A percentile compares a stretch with the other conserved stretches of the same genome.
Evolutionary conservation across 2,888 invertebrate genomes (phyloP).

Genomic region (Subacronicta megacephala): DNA sequence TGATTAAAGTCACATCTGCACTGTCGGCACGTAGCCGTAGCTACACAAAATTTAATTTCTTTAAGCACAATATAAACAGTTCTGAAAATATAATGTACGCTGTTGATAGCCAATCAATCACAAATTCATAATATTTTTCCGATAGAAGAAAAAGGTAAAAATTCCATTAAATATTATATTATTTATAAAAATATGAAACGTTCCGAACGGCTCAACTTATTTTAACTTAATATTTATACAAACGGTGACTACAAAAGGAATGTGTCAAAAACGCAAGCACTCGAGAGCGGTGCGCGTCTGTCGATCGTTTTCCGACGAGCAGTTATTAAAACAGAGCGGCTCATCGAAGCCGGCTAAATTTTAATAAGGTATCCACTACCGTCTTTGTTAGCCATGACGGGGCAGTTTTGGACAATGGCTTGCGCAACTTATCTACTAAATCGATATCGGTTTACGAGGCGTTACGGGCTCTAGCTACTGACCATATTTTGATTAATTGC

Average conservation of each 20-base stretch:
- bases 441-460: slow-evolving; percentile 89
- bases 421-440: slow-evolving; percentile 89
- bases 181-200: slow-evolving; percentile 50
- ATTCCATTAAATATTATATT: slow-evolving; percentile 35
- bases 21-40: slow-evolving; percentile 66
- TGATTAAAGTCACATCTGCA: slow-evolving; percentile 80
- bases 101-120: slow-evolving; percentile 45
- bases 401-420: slow-evolving; percentile 86
- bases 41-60: slow-evolving; percentile 58
- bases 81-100: slow-evolving; percentile 27
- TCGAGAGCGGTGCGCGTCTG: slow-evolving; percentile 70
- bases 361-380: slow-evolving; percentile 89
- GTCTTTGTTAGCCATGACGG: slow-evolving; percentile 85
- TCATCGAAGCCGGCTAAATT: slow-evolving; percentile 86
- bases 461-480: slow-evolving; percentile 88
- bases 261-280: slow-evolving; percentile 78
- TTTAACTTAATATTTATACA: slow-evolving; percentile 76
- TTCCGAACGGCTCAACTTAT: slow-evolving; percentile 64
- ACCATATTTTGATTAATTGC: slow-evolving; percentile 89
- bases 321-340: slow-evolving; percentile 87
- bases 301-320: slow-evolving; percentile 73
- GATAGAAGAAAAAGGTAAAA: slow-evolving; percentile 27
- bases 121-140: slow-evolving; percentile 24
- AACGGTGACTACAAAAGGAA: slow-evolving; percentile 69
- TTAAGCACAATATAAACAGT: slow-evolving; percentile 32